Conservation (phyloP, 2,113 vertebrate genomes). For the Brachyhypopomus gauderio region DNA sequence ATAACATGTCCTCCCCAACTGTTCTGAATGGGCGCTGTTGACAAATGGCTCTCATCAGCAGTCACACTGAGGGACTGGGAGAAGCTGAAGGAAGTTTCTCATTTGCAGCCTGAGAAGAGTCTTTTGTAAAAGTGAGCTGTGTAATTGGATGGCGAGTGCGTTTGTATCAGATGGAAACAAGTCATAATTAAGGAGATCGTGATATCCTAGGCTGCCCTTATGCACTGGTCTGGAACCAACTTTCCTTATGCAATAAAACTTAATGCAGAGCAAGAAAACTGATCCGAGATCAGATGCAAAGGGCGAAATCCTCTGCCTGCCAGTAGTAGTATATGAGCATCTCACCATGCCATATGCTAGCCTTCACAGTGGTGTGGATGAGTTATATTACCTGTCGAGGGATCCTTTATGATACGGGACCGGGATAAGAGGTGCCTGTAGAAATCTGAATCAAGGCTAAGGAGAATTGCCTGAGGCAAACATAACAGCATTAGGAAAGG, state of each 20-base stretch:
- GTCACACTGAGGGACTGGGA: background rate
- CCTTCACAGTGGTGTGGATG: slow-evolving; percentile 25
- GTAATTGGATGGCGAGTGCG: background rate
- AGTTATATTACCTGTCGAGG: slow-evolving; percentile 40
- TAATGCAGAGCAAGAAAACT: background rate
- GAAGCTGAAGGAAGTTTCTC: background rate
- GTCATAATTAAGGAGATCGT: background rate
- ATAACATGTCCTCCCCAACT: background rate
- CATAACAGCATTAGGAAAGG: background rate
- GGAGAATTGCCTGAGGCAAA: background rate
- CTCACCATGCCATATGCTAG: slow-evolving; percentile 36
- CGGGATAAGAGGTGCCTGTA: background rate
- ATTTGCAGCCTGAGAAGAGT: background rate
- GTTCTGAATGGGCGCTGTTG: background rate
- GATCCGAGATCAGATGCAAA: background rate
- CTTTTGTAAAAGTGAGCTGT: background rate
- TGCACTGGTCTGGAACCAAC: background rate
- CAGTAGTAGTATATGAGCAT: slow-evolving; percentile 4
- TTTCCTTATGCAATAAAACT: background rate
- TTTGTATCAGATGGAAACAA: background rate
- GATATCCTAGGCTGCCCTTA: background rate
- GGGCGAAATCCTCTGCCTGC: background rate
- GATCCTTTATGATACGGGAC: slow-evolving; percentile 11
- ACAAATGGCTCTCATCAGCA: background rate
- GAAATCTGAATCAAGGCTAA: slow-evolving; percentile 2